Base-by-base conservation (phyloP, 2,888 invertebrate species). In the Altica lythri region DNA sequence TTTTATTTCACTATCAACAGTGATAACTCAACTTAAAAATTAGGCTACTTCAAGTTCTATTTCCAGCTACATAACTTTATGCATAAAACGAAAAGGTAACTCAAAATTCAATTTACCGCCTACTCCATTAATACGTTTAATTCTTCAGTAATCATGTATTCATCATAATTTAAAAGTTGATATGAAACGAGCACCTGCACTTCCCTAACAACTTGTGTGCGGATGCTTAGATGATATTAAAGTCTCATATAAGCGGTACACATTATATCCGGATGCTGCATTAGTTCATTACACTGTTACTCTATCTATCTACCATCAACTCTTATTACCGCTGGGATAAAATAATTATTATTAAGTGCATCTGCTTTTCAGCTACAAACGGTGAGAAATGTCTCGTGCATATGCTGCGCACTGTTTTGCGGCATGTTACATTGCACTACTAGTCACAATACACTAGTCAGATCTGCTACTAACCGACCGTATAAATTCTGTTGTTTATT, bases 321-420 rank as follows among this genome's bases (percentile, higher is more conserved):
- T 38, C 38, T 18, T 19, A 38, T 38, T 38, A 38, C 38, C 38
- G 38, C n/a, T 19, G 19, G 19, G 43, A 43, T 14, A 29, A 29
- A 43, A 43, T 43, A 42, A 53, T 53, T 30, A 52, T 52, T 42
- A 53, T 38, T 25, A 53, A 35, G 53, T 34, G 53, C 54, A 54
- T 54, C 45, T 54, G 47, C 44, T 43, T 43, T 27, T 44, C 37
- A 43, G 29, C 22, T 37, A 17, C 30, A 40, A 45, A 53, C 32
- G 32, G 57, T 54, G 53, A 47, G 57, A 57, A 54, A 44, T 48
- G 51, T 51, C 48, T 47, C 29, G 27, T 57, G 32, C 53, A 53
- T 43, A 22, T 48, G 53, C 27, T 44, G 46, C 22, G 9, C 13
- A 27, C 13, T 35, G 46, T 46, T 46, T 25, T 46, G 46, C 14